phyloP scores from a whole-genome alignment of 2,888 invertebrate species.

The Aradus depressus region DNA sequence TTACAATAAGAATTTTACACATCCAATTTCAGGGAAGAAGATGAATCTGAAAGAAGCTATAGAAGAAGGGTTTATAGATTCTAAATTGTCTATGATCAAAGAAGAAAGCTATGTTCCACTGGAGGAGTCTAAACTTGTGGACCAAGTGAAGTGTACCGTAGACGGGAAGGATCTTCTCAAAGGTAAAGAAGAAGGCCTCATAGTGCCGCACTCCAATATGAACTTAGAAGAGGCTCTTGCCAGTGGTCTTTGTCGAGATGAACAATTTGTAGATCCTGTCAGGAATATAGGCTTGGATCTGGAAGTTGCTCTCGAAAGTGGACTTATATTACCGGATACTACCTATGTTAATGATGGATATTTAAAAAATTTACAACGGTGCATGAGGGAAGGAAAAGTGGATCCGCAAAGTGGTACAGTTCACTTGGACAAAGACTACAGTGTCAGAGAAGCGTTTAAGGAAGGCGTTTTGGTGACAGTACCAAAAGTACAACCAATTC shows the following conservation, averaged over 20 bases:
- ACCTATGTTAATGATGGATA: slow-evolving; percentile 48
- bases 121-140: slow-evolving; percentile 55
- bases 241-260: slow-evolving; percentile 64
- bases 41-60: slow-evolving; percentile 62
- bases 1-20: slow-evolving; percentile 61
- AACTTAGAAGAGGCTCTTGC: slow-evolving; percentile 60
- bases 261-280: slow-evolving; percentile 69
- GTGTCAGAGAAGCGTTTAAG: slow-evolving; percentile 61
- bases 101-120: slow-evolving; percentile 62
- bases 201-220: slow-evolving; percentile 50
- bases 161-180: slow-evolving; percentile 40
- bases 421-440: slow-evolving; percentile 4
- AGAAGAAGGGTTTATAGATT: slow-evolving; percentile 62
- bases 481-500: slow-evolving; percentile 5
- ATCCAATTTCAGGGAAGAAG: slow-evolving; percentile 65
- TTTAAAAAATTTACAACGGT: slow-evolving; percentile 56
- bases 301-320: slow-evolving; percentile 55
- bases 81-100: slow-evolving; percentile 62
- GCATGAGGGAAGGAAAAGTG: slow-evolving; percentile 69
- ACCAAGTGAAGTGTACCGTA: slow-evolving; percentile 43
- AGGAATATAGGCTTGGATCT: slow-evolving; percentile 63
- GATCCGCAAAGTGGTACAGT: slow-evolving; percentile 56
- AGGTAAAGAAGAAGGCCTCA: slow-evolving; percentile 37
- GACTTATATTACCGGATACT: slow-evolving; percentile 61
- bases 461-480: slow-evolving; percentile 65